Conservation (phyloP, 2,888 invertebrate genomes). For the Lamproptera curius region DNA sequence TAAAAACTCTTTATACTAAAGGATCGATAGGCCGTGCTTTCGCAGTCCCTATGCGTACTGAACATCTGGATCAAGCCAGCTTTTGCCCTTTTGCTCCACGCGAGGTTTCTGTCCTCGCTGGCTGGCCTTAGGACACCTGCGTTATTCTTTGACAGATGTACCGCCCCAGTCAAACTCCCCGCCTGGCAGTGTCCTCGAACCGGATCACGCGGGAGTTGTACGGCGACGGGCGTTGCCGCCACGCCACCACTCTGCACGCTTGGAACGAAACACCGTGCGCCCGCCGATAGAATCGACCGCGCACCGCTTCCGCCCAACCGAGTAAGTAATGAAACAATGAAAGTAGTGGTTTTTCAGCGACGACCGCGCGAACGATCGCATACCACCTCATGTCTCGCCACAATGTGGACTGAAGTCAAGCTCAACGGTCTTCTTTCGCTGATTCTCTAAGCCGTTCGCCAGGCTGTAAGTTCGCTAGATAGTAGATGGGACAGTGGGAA, state of each 20-base stretch:
- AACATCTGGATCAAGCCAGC: slow-evolving; percentile 82
- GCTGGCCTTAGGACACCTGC: slow-evolving; percentile 80
- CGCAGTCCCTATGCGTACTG: slow-evolving; percentile 80
- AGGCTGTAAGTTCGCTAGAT: slow-evolving; percentile 39
- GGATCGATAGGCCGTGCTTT: slow-evolving; percentile 84
- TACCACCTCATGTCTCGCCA: slow-evolving; percentile 80
- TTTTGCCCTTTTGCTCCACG: slow-evolving; percentile 84
- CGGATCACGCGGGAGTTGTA: slow-evolving; percentile 64
- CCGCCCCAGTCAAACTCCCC: slow-evolving; percentile 79
- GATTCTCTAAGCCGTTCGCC: slow-evolving; percentile 82
- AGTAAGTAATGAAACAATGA: slow-evolving; percentile 47
- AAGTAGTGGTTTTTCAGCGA: slow-evolving; percentile 48
- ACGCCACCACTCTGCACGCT: slow-evolving; percentile 76
- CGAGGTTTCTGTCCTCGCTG: slow-evolving; percentile 84
- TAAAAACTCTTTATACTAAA: slow-evolving; percentile 76
- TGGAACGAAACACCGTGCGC: slow-evolving; percentile 47
- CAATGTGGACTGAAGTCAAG: slow-evolving; percentile 82
- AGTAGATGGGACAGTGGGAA: slow-evolving; percentile 5
- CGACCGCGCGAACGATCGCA: slow-evolving; percentile 55
- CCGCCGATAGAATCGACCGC: slow-evolving; percentile 36
- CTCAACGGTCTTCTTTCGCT: slow-evolving; percentile 85
- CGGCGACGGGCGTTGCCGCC: slow-evolving; percentile 49
- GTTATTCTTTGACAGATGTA: slow-evolving; percentile 82
- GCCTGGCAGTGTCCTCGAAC: slow-evolving; percentile 79
- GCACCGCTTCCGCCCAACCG: slow-evolving; percentile 41